Evolutionary conservation across 2,888 invertebrate genomes (phyloP).

Genomic region (Magallana nippona): DNA sequence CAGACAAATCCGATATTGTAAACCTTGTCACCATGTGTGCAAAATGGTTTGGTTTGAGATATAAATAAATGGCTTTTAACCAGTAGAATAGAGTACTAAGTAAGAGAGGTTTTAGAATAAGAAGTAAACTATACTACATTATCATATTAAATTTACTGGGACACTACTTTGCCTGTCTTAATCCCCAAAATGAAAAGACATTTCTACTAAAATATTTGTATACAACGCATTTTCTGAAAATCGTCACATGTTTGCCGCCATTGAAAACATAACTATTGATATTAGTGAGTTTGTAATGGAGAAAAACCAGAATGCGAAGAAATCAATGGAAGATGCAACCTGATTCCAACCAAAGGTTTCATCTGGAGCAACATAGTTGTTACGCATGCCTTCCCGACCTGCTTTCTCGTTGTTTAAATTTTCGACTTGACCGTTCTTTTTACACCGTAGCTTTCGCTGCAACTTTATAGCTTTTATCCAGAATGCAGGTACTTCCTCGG

Average conservation of each 20-base stretch:
- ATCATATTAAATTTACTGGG: too few species aligned
- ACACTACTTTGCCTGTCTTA: too few species aligned
- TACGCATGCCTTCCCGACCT: background rate
- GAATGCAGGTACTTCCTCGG: background rate
- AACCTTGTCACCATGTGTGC: too few species aligned
- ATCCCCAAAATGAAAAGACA: too few species aligned
- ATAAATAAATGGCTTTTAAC: too few species aligned
- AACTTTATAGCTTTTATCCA: background rate
- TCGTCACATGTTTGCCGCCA: background rate
- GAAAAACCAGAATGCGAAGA: constrained; percentile 49
- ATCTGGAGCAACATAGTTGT: background rate
- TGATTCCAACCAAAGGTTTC: constrained; percentile 46
- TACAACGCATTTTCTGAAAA: too few species aligned
- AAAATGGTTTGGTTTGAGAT: too few species aligned
- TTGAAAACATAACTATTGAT: background rate
- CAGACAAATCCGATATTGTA: too few species aligned
- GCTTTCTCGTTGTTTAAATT: constrained; percentile 21
- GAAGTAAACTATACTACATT: too few species aligned
- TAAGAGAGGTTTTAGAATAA: too few species aligned
- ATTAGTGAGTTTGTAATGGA: background rate
- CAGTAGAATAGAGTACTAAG: too few species aligned
- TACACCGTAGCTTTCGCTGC: background rate
- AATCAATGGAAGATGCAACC: constrained; percentile 52
- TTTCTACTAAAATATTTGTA: too few species aligned
- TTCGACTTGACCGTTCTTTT: background rate